Percentiles rank a stretch among this genome's conserved stretches.
These are phyloP conservation scores for Protonibea diacanthus DNA, from an alignment of 2,797 vertebrate genomes.

Conservation along the genomic window DNA sequence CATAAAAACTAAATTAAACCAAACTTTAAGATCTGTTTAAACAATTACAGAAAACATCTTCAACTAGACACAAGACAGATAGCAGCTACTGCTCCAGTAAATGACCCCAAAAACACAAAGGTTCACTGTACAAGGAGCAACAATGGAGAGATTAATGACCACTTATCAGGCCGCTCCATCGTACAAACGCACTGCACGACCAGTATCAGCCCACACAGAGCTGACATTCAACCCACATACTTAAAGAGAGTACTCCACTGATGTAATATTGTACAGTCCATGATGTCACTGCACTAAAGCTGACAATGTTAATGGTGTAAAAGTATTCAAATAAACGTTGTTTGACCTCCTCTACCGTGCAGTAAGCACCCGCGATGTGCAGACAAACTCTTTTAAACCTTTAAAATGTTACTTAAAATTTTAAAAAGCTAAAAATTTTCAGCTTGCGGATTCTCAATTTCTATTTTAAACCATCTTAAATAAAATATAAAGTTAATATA, in stretches of 20 bases:
- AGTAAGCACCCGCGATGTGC: neutral
- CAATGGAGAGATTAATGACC: constrained; percentile 44
- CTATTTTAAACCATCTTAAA: too few relatives aligned
- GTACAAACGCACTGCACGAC: constrained; percentile 21
- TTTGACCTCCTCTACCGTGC: neutral
- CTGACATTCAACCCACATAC: constrained; percentile 42
- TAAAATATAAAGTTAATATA: too few relatives aligned
- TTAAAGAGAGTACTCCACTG: constrained; percentile 11
- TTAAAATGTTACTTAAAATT: too few relatives aligned
- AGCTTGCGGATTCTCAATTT: too few relatives aligned
- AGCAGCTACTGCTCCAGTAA: constrained; percentile 10
- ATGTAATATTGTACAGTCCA: neutral
- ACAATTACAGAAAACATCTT: constrained; percentile 3
- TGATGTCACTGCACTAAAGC: neutral
- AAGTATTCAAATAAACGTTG: neutral
- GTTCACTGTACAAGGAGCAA: constrained; percentile 30
- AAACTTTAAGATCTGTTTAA: neutral
- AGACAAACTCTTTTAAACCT: neutral
- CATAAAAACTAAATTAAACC: neutral
- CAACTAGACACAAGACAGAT: neutral
- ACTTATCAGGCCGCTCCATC: constrained; percentile 46
- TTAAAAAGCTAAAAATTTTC: too few relatives aligned
- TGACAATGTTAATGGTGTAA: neutral
- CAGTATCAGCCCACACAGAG: constrained; percentile 21
- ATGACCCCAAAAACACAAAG: constrained; percentile 40